These are phyloP conservation scores for Oryzias dopingdopingensis DNA, from an alignment of 2,797 vertebrate species.

Conservation along the genomic window DNA sequence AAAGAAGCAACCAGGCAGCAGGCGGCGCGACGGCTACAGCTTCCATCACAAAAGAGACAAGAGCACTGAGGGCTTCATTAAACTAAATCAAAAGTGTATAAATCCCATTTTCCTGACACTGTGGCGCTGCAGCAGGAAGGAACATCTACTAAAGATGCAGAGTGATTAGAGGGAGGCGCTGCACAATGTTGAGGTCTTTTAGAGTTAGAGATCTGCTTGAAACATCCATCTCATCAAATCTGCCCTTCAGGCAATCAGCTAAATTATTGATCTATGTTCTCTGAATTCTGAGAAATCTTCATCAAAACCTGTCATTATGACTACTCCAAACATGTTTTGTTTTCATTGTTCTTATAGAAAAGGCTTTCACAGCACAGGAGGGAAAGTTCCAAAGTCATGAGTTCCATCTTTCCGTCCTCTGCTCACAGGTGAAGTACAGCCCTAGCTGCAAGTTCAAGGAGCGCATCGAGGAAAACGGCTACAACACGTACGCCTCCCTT, in stretches of 20 bases:
- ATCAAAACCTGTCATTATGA: no score
- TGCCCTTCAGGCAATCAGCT: no score
- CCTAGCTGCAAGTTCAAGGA: conserved; percentile 91
- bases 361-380: conserved; percentile 11
- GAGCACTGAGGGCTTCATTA: conserved; percentile 29
- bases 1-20: conserved; percentile 58
- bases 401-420: conserved; percentile 17
- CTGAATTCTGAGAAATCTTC: no score
- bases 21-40: conserved; percentile 58
- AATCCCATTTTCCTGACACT: conserved; percentile 7
- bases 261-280: no score
- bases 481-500: conserved; percentile 90
- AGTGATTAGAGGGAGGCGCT: no score
- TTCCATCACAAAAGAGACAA: conserved; percentile 30
- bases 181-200: no score
- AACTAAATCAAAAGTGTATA: conserved; percentile 23
- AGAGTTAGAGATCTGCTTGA: conserved; percentile 17
- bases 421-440: conserved; percentile 84
- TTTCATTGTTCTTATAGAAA: background rate
- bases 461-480: conserved; percentile 93
- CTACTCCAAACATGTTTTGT: no score
- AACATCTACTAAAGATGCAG: background rate
- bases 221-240: conserved; percentile 11
- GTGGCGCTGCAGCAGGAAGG: conserved; percentile 46
- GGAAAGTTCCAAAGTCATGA: conserved; percentile 10